These are phyloP conservation scores for Standfussiana lucernea DNA, from an alignment of 2,888 invertebrate species.

Conservation along the genomic window DNA sequence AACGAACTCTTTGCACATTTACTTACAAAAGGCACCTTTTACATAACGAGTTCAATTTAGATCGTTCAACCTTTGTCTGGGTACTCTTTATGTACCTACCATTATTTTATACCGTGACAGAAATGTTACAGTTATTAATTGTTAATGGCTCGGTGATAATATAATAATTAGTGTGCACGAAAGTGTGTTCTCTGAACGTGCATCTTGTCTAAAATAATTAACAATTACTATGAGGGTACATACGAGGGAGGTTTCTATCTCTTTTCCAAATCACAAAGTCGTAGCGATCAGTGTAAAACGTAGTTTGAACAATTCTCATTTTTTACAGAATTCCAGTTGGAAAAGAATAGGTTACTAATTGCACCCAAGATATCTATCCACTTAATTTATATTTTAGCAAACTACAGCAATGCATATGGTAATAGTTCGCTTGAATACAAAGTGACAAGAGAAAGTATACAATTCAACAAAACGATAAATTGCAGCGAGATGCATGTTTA, in stretches of 20 bases:
- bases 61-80: constrained; percentile 27
- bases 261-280: background rate
- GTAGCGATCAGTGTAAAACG: background rate
- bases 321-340: background rate
- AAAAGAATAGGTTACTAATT: background rate
- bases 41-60: constrained; percentile 26
- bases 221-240: background rate
- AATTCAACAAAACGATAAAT: constrained; percentile 74
- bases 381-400: background rate
- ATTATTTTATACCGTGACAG: background rate
- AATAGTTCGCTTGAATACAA: constrained; percentile 60
- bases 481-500: constrained; percentile 72
- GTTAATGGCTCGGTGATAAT: constrained; percentile 12
- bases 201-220: constrained; percentile 3
- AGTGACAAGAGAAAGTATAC: constrained; percentile 76
- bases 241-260: background rate
- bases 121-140: constrained; percentile 17
- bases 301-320: background rate
- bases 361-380: background rate
- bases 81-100: too few relatives aligned
- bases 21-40: constrained; percentile 32
- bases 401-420: background rate
- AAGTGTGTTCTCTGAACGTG: constrained; percentile 21
- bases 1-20: constrained; percentile 59
- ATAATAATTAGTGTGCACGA: constrained; percentile 20